Evolutionary conservation across 30 jellyfish, hydroid and myxozoan species (phyloP).

Genomic region (Nemopilema nomurai): DNA sequence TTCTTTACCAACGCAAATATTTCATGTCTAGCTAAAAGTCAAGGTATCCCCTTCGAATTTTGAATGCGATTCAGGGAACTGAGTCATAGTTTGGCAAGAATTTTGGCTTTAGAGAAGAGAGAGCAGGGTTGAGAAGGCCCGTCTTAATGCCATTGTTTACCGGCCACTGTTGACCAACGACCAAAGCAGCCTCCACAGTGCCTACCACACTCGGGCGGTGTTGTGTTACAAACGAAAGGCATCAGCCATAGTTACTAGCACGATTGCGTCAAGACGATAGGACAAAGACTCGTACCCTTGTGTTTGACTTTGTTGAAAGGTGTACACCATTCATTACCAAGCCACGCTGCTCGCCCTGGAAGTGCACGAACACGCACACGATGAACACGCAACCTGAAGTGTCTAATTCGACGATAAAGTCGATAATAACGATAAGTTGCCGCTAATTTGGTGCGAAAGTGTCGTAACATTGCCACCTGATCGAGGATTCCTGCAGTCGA

Average conservation of each 20-base stretch:
- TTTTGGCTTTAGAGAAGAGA: neutral
- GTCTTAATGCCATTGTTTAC: conserved; percentile 16
- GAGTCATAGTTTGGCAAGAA: neutral
- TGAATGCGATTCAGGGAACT: neutral
- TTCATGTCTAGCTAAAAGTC: conserved; percentile 7
- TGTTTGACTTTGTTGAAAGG: neutral
- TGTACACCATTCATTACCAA: neutral
- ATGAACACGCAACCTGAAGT: neutral
- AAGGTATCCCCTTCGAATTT: conserved; percentile 1
- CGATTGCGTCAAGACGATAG: neutral
- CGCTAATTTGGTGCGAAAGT: conserved; percentile 26
- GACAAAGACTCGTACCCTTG: neutral
- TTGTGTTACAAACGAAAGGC: neutral
- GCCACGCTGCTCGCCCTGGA: neutral
- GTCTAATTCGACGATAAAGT: neutral
- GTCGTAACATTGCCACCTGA: conserved; percentile 42
- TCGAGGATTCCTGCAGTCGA: conserved; percentile 44
- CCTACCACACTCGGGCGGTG: no score
- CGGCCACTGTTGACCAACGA: conserved; percentile 1
- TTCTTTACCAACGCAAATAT: conserved; percentile 20
- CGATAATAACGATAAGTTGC: conserved; percentile 7
- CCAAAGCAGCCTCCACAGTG: no score
- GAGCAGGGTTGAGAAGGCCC: neutral
- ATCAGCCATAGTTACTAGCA: neutral
- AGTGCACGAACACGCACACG: neutral